Evolutionary conservation across 1,140 invertebrate genomes (phyloP).

Genomic region (Uloborus diversus): DNA sequence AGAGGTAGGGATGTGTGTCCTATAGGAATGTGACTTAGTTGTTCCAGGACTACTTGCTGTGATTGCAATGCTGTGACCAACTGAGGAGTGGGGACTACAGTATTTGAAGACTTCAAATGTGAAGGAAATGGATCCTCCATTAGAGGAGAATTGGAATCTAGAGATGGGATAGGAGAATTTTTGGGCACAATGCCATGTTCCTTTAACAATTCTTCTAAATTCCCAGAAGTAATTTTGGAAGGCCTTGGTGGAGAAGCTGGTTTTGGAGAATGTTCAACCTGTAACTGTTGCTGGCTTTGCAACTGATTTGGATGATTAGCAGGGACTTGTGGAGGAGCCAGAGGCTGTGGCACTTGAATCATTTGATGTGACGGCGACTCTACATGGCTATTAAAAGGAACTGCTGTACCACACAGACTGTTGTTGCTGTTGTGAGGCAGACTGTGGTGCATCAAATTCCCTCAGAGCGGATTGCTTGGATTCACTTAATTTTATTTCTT

Average conservation of each 20-base stretch:
- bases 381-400: constrained; percentile 49
- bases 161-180: constrained; percentile 38
- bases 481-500: too few relatives aligned
- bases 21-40: constrained; percentile 7
- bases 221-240: constrained; percentile 55
- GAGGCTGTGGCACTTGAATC: constrained; percentile 45
- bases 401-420: constrained; percentile 43
- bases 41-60: constrained; percentile 28
- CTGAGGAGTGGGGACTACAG: constrained; percentile 17
- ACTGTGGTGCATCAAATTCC: constrained; percentile 43
- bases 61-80: constrained; percentile 20
- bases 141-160: constrained; percentile 39
- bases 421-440: constrained; percentile 48
- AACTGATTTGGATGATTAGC: constrained; percentile 2
- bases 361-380: constrained; percentile 38
- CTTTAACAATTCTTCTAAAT: constrained; percentile 61
- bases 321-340: constrained; percentile 28
- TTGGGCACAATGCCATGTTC: constrained; percentile 60
- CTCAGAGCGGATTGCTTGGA: too few relatives aligned
- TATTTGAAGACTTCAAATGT: background rate
- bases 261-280: constrained; percentile 24
- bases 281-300: constrained; percentile 1
- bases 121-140: constrained; percentile 23
- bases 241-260: constrained; percentile 17
- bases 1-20: constrained; percentile 39